Base-by-base conservation (phyloP, 2,113 vertebrate genomes). In the Pao palembangensis region DNA sequence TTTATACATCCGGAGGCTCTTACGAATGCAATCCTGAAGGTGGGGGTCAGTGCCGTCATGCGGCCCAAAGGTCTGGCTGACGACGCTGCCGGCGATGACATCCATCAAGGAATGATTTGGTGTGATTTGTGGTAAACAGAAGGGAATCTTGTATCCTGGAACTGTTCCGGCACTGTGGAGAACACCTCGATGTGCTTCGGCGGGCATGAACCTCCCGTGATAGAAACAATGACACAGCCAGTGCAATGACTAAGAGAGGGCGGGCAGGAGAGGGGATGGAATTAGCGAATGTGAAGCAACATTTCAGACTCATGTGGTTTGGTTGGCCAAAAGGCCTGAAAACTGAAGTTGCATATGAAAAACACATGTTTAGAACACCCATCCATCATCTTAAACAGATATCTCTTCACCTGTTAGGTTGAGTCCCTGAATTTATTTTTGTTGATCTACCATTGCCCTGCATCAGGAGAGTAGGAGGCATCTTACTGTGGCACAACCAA, bases 191-290 rank as follows among this genome's bases (percentile, higher is more conserved):
- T 86, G 79, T 67, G 85, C 89, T 90, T 77, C 87, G 85, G 63
- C 70, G 73, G 83, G 86, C 89, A 88, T 91, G 85, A 90, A 87
- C 84, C 71, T 78, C 82, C 6, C 57, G 77, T 69, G 84, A 84
- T 85, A 91, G 87, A 91, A 92, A 90, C 75, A 83, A 82, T 90
- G 89, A 91, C 88, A 91, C 89, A 90, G 88, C 78, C 69, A 49
- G n/a, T n/a, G 46, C 28, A 16, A 82, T 91, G 88, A 92, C 88
- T 91, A 91, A 91, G 84, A 82, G 81, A 81, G 79, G 55, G 61
- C 68, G 61, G 70, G 71, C 77, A 85, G 83, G 82, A 69, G 81
- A 55, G 49, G 59, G 49, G 51, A 68, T 61, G 63, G 75, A 82
- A 69, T 67, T 46, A 77, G 67, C 11, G 17, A 47, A 16, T 17